phyloP scores from a whole-genome alignment of 2,113 vertebrate species.

The Xyrauchen texanus region DNA sequence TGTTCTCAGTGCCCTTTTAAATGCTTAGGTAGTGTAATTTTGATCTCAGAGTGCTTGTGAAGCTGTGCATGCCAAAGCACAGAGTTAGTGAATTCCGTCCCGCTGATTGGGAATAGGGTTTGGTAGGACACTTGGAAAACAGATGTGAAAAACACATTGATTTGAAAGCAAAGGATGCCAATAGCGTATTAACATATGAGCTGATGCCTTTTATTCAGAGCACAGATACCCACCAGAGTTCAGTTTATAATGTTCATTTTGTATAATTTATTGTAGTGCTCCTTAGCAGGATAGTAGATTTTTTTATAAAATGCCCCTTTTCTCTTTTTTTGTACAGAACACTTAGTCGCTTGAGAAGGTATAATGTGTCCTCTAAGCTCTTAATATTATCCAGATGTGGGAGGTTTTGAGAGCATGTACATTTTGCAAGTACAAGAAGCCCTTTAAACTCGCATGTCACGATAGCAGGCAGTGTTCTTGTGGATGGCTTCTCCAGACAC shows the following conservation, averaged over 20 bases:
- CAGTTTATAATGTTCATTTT: neutral
- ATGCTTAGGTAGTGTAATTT: slow-evolving; percentile 31
- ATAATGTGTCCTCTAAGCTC: slow-evolving; percentile 22
- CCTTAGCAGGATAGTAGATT: too few relatives aligned
- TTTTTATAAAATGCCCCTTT: neutral
- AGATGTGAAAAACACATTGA: slow-evolving; percentile 62
- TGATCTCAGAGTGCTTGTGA: slow-evolving; percentile 11
- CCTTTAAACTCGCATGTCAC: too few relatives aligned
- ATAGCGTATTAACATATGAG: slow-evolving; percentile 35
- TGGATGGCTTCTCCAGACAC: too few relatives aligned
- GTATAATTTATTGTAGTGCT: neutral
- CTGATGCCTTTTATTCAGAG: slow-evolving; percentile 20
- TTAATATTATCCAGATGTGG: slow-evolving; percentile 33
- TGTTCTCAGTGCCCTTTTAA: slow-evolving; percentile 12
- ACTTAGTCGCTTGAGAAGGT: too few relatives aligned
- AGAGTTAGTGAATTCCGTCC: slow-evolving; percentile 46
- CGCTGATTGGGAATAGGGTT: slow-evolving; percentile 50
- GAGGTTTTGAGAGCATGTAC: slow-evolving; percentile 5
- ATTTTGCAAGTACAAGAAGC: slow-evolving; percentile 1
- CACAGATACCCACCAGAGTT: neutral
- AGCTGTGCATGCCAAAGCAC: neutral
- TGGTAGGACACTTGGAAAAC: slow-evolving; percentile 52
- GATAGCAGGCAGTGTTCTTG: too few relatives aligned
- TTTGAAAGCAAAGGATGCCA: slow-evolving; percentile 47
- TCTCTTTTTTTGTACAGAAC: neutral